Base-by-base conservation (phyloP, 2,113 vertebrate genomes). In the Anas platyrhynchos region DNA sequence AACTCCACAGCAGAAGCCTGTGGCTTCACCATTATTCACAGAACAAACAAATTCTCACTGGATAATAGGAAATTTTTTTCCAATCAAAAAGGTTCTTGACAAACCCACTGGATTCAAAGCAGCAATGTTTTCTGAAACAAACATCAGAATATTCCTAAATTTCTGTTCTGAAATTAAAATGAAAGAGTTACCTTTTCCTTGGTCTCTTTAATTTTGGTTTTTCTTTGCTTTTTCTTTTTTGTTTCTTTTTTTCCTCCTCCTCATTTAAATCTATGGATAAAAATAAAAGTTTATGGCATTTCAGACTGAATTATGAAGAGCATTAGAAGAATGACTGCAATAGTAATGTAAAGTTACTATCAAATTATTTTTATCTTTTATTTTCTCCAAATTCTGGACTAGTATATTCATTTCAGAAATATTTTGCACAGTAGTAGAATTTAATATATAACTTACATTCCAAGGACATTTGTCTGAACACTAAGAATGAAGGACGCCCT, bases 141-240 rank as follows among this genome's bases (percentile, higher is more conserved):
- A 23, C 4, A 61, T 20, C 27, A 81, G 27, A 73, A 27, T 43
- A 81, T 16, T 91, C 79, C 44, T 29, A 22, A 72, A 88, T 27
- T 3, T 71, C 6, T 93, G 18, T 69, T 93, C 82, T 34, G 11
- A 74, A 81, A 58, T 73, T 15, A 73, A 81, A 82, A 75, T 32
- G 21, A 62, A 16, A 18, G n/a, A 11, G 4, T 61, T 97, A 99
- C 99, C 99, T 99, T 96, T 99, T 99, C 72, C 98, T 98, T 66
- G 96, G 91, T 94, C 98, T 99, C 95, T 98, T 98, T 75, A 98
- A 93, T 95, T 98, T 98, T 66, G 97, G 85, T 94, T 97, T 98
- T 75, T 98, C 99, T 91, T 98, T 98, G 97, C 84, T 98, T 97
- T 98, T 99, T 97, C 98, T 99, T 97, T 98, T 99, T 16, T 90